These are phyloP conservation scores for Mesoligia furuncula DNA, from an alignment of 2,888 invertebrate genomes.

Conservation along the genomic window DNA sequence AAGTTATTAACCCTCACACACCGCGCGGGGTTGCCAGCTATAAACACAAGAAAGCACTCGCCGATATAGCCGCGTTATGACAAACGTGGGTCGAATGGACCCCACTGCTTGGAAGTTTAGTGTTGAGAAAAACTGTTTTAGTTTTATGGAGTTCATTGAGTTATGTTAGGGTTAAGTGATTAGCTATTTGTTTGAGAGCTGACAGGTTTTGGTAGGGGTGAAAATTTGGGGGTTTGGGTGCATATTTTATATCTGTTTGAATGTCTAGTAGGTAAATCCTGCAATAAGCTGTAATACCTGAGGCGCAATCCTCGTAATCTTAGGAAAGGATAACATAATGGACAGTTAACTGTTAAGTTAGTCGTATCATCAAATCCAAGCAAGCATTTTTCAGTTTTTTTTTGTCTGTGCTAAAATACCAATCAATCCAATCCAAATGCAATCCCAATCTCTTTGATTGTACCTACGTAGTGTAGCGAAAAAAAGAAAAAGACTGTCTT, in stretches of 20 bases:
- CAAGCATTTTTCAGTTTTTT: too few relatives aligned
- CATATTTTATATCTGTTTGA: background rate
- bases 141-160: slow-evolving; percentile 26
- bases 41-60: slow-evolving; percentile 73
- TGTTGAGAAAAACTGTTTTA: slow-evolving; percentile 48
- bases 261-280: background rate
- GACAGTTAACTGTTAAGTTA: too few relatives aligned
- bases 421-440: too few relatives aligned
- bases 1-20: slow-evolving; percentile 61
- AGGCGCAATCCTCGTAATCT: background rate
- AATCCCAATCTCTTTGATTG: too few relatives aligned
- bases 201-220: slow-evolving; percentile 6
- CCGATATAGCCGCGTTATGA: slow-evolving; percentile 55
- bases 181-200: slow-evolving; percentile 40
- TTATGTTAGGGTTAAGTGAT: slow-evolving; percentile 51
- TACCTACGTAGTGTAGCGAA: too few relatives aligned
- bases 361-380: too few relatives aligned
- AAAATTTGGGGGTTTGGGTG: background rate
- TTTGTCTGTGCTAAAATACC: too few relatives aligned
- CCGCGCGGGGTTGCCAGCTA: slow-evolving; percentile 42
- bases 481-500: too few relatives aligned
- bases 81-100: slow-evolving; percentile 28
- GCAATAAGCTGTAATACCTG: background rate
- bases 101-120: slow-evolving; percentile 31
- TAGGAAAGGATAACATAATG: too few relatives aligned